Percentiles rank a stretch among this genome's conserved stretches.
phyloP scores from a whole-genome alignment of 2,797 vertebrate species.

The Alosa sapidissima region DNA sequence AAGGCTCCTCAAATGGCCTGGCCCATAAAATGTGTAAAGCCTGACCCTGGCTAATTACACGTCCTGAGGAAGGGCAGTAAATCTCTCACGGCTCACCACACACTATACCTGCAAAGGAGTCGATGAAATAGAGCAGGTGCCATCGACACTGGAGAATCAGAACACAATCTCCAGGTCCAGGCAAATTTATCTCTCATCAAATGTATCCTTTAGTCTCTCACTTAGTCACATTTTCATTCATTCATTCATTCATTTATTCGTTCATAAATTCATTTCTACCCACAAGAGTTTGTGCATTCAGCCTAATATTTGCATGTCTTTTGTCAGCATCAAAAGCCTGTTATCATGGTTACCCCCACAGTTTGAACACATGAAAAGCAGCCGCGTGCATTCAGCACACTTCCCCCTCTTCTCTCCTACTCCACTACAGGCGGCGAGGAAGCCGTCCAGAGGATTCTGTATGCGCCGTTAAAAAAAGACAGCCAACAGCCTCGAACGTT shows the following conservation, averaged over 20 bases:
- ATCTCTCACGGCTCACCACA: background rate
- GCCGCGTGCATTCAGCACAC: background rate
- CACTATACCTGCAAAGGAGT: background rate
- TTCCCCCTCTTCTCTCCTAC: background rate
- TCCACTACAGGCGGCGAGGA: constrained; percentile 1
- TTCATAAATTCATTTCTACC: constrained; percentile 6
- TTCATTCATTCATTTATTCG: background rate
- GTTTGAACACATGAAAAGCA: constrained; percentile 20
- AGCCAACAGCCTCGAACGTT: background rate
- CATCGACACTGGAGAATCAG: background rate
- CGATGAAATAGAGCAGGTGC: background rate
- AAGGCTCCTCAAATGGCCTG: constrained; percentile 1
- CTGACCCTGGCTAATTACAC: constrained; percentile 18
- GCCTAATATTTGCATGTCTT: constrained; percentile 21
- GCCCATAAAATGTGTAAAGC: background rate
- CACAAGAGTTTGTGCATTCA: background rate
- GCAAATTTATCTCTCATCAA: background rate
- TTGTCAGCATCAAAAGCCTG: constrained; percentile 5
- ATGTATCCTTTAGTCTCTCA: background rate
- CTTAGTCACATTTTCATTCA: background rate
- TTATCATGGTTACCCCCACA: constrained; percentile 11
- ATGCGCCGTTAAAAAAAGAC: background rate
- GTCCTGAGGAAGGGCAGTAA: background rate
- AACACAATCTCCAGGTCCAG: background rate
- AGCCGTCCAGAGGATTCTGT: constrained; percentile 4